Evolutionary conservation across 2,113 vertebrate genomes (phyloP).

Genomic region (Vidua chalybeata): DNA sequence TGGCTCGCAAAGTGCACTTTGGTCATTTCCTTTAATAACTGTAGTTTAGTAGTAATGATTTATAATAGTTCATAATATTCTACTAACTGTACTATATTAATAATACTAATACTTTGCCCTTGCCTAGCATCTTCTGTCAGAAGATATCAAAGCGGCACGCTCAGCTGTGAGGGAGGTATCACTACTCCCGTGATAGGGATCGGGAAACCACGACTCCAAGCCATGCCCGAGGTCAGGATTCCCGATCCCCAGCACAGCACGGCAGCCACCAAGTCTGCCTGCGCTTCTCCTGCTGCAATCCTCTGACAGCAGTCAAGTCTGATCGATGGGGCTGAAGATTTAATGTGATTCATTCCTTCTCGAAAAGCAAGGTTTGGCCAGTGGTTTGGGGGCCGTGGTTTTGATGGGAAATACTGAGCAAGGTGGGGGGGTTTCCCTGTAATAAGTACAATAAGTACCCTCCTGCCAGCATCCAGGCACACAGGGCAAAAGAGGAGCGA

Average conservation of each 20-base stretch:
- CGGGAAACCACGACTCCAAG: not conserved
- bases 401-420: not conserved
- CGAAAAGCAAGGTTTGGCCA: not conserved
- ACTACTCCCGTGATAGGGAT: not conserved
- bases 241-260: not conserved
- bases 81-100: constrained; percentile 70
- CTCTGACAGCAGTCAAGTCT: not conserved
- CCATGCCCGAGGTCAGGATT: not conserved
- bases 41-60: constrained; percentile 64
- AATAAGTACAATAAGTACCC: not conserved
- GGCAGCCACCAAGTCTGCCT: not conserved
- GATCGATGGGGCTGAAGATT: constrained; percentile 3
- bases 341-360: constrained; percentile 31
- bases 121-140: constrained; percentile 40
- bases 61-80: constrained; percentile 71
- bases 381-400: not conserved
- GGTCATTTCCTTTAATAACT: constrained; percentile 71
- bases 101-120: constrained; percentile 68
- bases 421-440: not conserved
- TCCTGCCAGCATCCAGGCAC: not conserved
- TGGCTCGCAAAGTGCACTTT: constrained; percentile 57
- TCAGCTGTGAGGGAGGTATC: not conserved
- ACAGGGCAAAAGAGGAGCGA: not conserved
- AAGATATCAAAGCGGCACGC: constrained; percentile 8
- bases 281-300: not conserved